Evolutionary conservation across 1,140 invertebrate genomes (phyloP).

Genomic region (Panagrolaimus sp.): DNA sequence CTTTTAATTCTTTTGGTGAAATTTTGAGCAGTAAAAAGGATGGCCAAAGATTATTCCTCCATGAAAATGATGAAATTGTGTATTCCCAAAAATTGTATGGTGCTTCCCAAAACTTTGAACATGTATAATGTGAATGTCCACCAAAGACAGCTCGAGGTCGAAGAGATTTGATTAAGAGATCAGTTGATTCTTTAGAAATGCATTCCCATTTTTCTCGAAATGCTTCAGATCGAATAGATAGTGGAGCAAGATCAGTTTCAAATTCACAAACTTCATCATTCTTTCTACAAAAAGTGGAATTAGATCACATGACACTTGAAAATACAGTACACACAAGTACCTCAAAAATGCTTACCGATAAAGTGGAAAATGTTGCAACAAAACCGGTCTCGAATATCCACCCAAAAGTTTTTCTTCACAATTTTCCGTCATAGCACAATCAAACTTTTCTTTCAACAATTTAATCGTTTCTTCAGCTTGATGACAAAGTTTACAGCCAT

Average conservation of each 20-base stretch:
- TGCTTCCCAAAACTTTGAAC: slow-evolving; percentile 64
- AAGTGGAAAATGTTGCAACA: slow-evolving; percentile 80
- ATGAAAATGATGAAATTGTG: slow-evolving; percentile 84
- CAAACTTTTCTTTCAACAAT: slow-evolving; percentile 64
- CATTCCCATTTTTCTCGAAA: slow-evolving; percentile 82
- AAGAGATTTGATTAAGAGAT: slow-evolving; percentile 69
- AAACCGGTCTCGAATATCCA: slow-evolving; percentile 38
- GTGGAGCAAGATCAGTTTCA: slow-evolving; percentile 71
- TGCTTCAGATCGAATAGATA: slow-evolving; percentile 64
- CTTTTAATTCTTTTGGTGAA: slow-evolving; percentile 68
- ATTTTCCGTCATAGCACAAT: slow-evolving; percentile 54
- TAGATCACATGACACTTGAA: slow-evolving; percentile 87
- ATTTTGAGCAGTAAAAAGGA: slow-evolving; percentile 78
- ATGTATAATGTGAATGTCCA: slow-evolving; percentile 87
- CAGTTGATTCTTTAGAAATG: slow-evolving; percentile 75
- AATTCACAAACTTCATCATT: slow-evolving; percentile 78
- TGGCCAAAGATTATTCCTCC: slow-evolving; percentile 85
- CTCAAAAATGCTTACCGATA: slow-evolving; percentile 63
- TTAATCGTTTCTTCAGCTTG: slow-evolving; percentile 71
- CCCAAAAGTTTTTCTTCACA: slow-evolving; percentile 30
- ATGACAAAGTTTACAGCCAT: slow-evolving; percentile 79
- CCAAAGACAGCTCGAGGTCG: slow-evolving; percentile 76
- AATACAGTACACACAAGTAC: too few relatives aligned
- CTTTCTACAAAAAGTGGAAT: slow-evolving; percentile 66
- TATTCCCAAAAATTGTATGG: slow-evolving; percentile 61